phyloP scores from a whole-genome alignment of 1,140 invertebrate species.

The Meteorus sp. region DNA sequence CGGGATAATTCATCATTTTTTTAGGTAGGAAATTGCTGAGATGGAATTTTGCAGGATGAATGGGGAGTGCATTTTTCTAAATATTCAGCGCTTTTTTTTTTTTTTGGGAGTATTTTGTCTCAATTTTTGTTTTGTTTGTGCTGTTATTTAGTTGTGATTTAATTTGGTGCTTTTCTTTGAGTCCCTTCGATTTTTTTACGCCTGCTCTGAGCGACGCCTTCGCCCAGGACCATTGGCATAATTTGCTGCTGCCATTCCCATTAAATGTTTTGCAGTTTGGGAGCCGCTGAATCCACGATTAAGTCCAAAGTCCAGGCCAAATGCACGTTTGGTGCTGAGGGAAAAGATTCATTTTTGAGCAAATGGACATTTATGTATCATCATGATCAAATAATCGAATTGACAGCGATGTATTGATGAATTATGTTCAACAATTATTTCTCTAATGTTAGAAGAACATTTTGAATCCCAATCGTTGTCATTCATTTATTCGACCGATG shows the following conservation, averaged over 20 bases:
- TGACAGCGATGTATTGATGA: too few species aligned
- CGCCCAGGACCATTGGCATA: constrained; percentile 84
- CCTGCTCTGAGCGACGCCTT: constrained; percentile 70
- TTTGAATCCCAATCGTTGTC: not conserved
- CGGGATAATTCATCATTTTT: too few species aligned
- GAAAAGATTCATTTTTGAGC: not conserved
- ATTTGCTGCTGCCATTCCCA: constrained; percentile 84
- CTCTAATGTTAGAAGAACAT: not conserved
- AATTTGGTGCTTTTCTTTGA: too few species aligned
- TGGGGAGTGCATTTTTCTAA: too few species aligned
- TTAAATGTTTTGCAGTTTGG: constrained; percentile 85
- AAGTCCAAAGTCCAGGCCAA: constrained; percentile 72
- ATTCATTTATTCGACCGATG: not conserved
- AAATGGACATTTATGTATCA: not conserved
- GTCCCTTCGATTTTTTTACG: too few species aligned
- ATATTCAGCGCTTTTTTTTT: too few species aligned
- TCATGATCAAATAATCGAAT: too few species aligned
- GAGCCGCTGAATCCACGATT: constrained; percentile 85
- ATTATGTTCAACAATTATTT: not conserved
- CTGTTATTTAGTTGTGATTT: too few species aligned
- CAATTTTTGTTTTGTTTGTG: too few species aligned
- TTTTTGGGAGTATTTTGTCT: too few species aligned
- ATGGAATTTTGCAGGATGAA: too few species aligned
- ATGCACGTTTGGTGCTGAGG: constrained; percentile 73
- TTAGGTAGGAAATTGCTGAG: too few species aligned